Conservation (phyloP, 1,140 invertebrate species). For the Bombyx mori region DNA sequence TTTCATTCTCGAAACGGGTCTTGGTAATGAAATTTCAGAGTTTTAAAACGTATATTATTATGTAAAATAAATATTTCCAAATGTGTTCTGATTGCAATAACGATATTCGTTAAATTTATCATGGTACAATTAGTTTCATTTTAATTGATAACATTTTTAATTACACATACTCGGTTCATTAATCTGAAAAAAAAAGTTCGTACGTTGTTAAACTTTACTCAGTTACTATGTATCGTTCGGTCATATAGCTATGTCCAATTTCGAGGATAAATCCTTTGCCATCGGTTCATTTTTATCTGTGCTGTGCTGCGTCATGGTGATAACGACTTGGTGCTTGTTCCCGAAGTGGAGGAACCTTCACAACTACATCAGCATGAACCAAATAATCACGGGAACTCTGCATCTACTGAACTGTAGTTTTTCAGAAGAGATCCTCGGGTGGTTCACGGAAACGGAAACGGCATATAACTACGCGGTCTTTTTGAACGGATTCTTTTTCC, state of each 20-base stretch:
- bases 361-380: conserved; percentile 23
- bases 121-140: neutral
- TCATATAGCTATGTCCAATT: too few species aligned
- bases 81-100: too few species aligned
- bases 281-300: conserved; percentile 9
- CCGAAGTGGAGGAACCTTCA: conserved; percentile 20
- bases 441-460: neutral
- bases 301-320: conserved; percentile 14
- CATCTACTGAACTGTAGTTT: conserved; percentile 3
- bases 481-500: conserved; percentile 10
- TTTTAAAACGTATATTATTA: too few species aligned
- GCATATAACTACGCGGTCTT: too few species aligned
- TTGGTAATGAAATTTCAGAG: too few species aligned
- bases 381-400: conserved; percentile 23
- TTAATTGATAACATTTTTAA: neutral
- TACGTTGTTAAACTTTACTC: too few species aligned
- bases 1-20: too few species aligned
- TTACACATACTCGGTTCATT: neutral
- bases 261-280: too few species aligned
- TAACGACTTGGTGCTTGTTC: conserved; percentile 18
- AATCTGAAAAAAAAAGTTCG: too few species aligned
- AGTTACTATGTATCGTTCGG: too few species aligned
- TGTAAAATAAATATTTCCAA: too few species aligned
- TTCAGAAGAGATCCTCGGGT: neutral
- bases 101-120: too few species aligned